Percentiles rank a stretch among this genome's conserved stretches.
Evolutionary conservation across 1,140 invertebrate species (phyloP).

Genomic region (Phocides pigmalion): DNA sequence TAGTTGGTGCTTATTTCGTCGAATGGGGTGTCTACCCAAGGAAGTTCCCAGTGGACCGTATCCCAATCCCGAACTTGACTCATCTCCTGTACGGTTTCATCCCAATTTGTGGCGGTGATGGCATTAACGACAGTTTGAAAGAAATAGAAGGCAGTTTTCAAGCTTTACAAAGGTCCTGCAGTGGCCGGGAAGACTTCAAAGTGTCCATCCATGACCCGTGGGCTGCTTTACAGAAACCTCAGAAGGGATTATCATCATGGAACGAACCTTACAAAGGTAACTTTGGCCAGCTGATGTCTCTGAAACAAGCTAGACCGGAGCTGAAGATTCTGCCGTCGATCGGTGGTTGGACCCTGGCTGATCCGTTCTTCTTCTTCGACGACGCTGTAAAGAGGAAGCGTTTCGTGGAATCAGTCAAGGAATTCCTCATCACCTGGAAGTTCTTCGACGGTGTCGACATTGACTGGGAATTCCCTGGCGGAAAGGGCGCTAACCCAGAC

Average conservation of each 20-base stretch:
- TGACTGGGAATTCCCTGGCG: conserved; percentile 79
- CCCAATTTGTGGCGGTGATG: conserved; percentile 76
- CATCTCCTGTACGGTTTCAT: conserved; percentile 78
- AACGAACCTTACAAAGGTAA: conserved; percentile 80
- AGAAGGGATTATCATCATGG: conserved; percentile 74
- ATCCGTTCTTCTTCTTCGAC: conserved; percentile 78
- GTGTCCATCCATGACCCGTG: conserved; percentile 79
- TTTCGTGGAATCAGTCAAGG: conserved; percentile 74
- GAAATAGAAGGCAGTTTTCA: conserved; percentile 81
- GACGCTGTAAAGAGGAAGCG: conserved; percentile 67
- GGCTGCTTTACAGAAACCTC: conserved; percentile 78
- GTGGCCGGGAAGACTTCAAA: conserved; percentile 76
- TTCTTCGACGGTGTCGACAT: conserved; percentile 80
- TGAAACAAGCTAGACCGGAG: conserved; percentile 73
- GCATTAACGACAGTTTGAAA: conserved; percentile 80
- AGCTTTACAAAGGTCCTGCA: conserved; percentile 74
- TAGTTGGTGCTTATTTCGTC: conserved; percentile 76
- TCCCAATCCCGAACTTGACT: conserved; percentile 72
- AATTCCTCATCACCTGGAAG: conserved; percentile 77
- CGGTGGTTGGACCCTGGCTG: conserved; percentile 78
- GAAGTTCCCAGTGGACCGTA: conserved; percentile 72
- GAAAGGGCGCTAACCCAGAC: conserved; percentile 74
- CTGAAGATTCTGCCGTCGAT: conserved; percentile 77
- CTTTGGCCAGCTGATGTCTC: conserved; percentile 76
- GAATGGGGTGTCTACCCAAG: conserved; percentile 79